phyloP scores from a whole-genome alignment of 35 echinoderm and acorn worm species.

The Apostichopus californicus region DNA sequence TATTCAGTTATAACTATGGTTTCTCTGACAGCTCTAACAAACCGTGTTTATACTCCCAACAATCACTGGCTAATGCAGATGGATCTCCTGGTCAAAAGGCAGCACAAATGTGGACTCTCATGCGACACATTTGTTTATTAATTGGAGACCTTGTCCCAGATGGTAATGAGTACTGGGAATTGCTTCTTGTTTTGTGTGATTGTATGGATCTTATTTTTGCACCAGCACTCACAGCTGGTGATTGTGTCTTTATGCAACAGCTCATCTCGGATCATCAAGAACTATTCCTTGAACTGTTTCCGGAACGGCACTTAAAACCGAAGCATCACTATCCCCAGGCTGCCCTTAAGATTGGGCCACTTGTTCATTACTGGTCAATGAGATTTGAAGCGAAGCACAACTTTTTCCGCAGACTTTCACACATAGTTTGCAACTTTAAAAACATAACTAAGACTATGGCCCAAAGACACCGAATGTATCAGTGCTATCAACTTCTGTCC shows the following conservation, averaged over 20 bases:
- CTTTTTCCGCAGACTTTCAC: conserved; percentile 4
- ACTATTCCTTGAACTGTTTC: conserved; percentile 40
- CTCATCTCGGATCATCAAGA: conserved; percentile 29
- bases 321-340: conserved; percentile 36
- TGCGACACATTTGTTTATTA: background rate
- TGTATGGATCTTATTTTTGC: conserved; percentile 33
- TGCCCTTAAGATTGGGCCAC: background rate
- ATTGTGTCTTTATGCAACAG: background rate
- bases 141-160: conserved; percentile 7
- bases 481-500: conserved; percentile 54
- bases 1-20: background rate
- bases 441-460: conserved; percentile 51
- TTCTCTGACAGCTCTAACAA: background rate
- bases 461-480: conserved; percentile 53
- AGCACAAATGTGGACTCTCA: conserved; percentile 10
- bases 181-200: conserved; percentile 1
- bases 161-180: conserved; percentile 11
- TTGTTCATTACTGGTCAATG: conserved; percentile 26
- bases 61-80: background rate
- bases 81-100: conserved; percentile 12
- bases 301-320: too few relatives aligned
- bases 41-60: background rate
- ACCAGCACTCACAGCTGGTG: background rate
- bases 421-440: background rate
- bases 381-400: background rate